Conservation (phyloP, 2,888 invertebrate species). For the Archips crataeganus region DNA sequence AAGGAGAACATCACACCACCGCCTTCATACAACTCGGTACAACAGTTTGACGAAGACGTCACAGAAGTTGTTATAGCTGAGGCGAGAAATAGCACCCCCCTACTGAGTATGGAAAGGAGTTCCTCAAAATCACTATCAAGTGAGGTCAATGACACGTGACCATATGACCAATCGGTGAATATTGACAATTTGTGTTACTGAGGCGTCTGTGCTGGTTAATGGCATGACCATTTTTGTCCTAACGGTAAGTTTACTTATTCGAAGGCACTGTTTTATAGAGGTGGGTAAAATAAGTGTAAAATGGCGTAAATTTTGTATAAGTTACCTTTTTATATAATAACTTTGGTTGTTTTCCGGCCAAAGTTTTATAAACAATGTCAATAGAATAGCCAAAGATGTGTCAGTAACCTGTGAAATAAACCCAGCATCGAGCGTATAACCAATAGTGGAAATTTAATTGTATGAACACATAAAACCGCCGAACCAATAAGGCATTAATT, state of each 20-base stretch:
- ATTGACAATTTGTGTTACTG: constrained; percentile 16
- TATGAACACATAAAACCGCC: too few species aligned
- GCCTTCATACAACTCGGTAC: constrained; percentile 69
- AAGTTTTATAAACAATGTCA: background rate
- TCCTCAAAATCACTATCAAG: constrained; percentile 46
- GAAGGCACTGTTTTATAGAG: background rate
- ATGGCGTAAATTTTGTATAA: background rate
- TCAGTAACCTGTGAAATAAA: constrained; percentile 11
- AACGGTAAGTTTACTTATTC: background rate
- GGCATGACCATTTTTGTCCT: background rate
- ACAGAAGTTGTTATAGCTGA: constrained; percentile 70
- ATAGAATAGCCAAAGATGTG: constrained; percentile 14
- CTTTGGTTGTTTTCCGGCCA: background rate
- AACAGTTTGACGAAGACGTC: constrained; percentile 60
- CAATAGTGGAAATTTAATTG: too few species aligned
- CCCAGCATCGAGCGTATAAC: background rate
- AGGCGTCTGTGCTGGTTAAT: background rate
- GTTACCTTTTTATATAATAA: background rate
- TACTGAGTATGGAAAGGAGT: constrained; percentile 52
- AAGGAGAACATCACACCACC: constrained; percentile 63
- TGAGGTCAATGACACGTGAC: constrained; percentile 65
- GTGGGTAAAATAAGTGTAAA: background rate
- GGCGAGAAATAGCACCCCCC: constrained; percentile 58
- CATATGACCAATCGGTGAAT: constrained; percentile 33
- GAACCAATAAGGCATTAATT: too few species aligned